Base-by-base conservation (phyloP, 2,797 vertebrate species). In the Pangasius mekongensis region DNA sequence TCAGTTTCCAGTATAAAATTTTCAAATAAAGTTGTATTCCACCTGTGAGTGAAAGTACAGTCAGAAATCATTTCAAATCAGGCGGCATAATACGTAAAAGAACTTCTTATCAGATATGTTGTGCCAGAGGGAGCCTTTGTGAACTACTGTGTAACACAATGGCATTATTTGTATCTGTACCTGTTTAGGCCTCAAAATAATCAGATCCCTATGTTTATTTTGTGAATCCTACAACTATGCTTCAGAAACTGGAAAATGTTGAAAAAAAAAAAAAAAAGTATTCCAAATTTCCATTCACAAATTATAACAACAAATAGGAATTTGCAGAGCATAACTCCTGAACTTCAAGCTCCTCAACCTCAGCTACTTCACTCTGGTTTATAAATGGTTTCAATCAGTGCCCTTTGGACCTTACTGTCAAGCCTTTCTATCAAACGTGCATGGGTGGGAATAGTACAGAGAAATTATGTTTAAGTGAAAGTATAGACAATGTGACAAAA, bases 21-120 rank as follows among this genome's bases (percentile, higher is more conserved):
- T 78, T 33, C 6, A 30, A 18, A 16, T 77, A 77, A 77, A 52
- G 13, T 76, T 52, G 24, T 52, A n/a, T 24, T 52, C 47, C 27
- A n/a, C 13, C 47, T 76, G 73, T 2, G 24, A 49, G 24, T 47
- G 43, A 76, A 76, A 14, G 22, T 49, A 8, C 47, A 76, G 24
- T 49, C 74, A 52, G 27, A 77, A 77, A n/a, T 52, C 24, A 76
- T 76, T 76, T 76, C 47, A 52, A n/a, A 76, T 76, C 47, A 6
- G 14, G 43, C 47, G 22, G 10, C 8, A 2, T 73, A 13, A n/a
- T n/a, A 36, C 8, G 33, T 71, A 16, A 76, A 76, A 76, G 24
- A 52, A 52, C 73, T 49, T 43, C 33, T 43, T n/a, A 47, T 27
- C 22, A 76, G 24, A n/a, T 47, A 76, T 52, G 7, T n/a, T 49